Evolutionary conservation across 2,888 invertebrate species (phyloP).

Genomic region (Gandaritis pyraliata): DNA sequence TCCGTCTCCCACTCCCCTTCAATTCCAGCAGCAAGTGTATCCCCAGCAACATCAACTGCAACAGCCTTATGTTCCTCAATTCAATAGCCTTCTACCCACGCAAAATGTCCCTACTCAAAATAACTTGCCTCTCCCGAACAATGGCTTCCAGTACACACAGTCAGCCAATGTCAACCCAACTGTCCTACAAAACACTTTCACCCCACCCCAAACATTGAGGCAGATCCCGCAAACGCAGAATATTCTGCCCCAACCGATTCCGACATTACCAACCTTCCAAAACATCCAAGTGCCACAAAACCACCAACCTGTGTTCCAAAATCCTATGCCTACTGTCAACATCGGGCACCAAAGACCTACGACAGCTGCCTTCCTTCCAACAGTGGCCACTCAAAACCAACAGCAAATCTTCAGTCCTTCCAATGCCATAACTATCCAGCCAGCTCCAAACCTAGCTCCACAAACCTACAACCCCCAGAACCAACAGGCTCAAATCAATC

Average conservation of each 20-base stretch:
- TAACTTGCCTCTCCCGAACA: constrained; percentile 55
- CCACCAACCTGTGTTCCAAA: constrained; percentile 30
- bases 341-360: constrained; percentile 73
- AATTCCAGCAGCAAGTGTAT: constrained; percentile 63
- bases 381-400: constrained; percentile 62
- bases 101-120: constrained; percentile 59
- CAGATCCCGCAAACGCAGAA: constrained; percentile 62
- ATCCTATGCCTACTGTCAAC: constrained; percentile 55
- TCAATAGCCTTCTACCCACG: constrained; percentile 63
- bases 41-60: constrained; percentile 54
- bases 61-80: constrained; percentile 71
- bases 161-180: constrained; percentile 55
- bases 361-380: constrained; percentile 71
- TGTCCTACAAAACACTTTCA: constrained; percentile 59
- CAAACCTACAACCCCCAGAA: constrained; percentile 60
- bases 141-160: constrained; percentile 67
- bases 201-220: constrained; percentile 59
- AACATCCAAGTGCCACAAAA: constrained; percentile 63
- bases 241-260: constrained; percentile 63
- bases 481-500: constrained; percentile 28
- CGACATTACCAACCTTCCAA: constrained; percentile 70
- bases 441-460: constrained; percentile 75
- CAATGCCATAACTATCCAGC: constrained; percentile 76
- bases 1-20: constrained; percentile 63
- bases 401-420: constrained; percentile 64